Evolutionary conservation across 2,113 vertebrate species (phyloP), one percentile per base, ranked within the genome.

Genomic region (Promerops cafer): DNA sequence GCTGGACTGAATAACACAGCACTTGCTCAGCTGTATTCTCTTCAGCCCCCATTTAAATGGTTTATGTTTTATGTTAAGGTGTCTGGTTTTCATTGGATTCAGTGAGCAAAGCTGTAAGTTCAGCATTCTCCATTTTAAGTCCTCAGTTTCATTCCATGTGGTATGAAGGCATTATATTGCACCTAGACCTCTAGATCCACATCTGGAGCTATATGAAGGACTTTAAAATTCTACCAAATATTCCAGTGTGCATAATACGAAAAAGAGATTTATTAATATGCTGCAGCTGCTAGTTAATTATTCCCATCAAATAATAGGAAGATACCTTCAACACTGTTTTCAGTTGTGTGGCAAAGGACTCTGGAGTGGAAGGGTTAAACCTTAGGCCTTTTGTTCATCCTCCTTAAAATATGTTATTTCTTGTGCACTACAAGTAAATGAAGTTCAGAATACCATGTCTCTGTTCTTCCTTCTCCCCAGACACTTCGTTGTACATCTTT

Each of bases 1-100:
- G 63, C 94, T 93, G 88, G 79, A 49, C 61, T 86, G 79, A 93
- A 44, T 90, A 96, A 90, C 66, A 71, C 45, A 74, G 79, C 66
- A 61, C 45, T 88, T 76, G 63, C 71, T 96, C 37, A 61, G 70
- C 79, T 93, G 31, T 86, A 9, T 80, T 93, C 63, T 90, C 33
- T 39, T 94, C 54, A 88, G 57, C 20, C 59, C 26, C 31, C 50
- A 37, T 61, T 65, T 60, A 44, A 69, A 69, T 57, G 14, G 33
- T 65, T 89, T 86, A 26, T 64, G 49, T 37, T 92, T 91, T 42
- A 61, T 57, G 17, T 68, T 89, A 72, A 91, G 45, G 66, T 94
- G 26, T 81, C 82, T 83, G 35, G 12, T 94, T 90, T 85, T 87
- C 50, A 33, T 50, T 87, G 68, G 27, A 72, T 83, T 87, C 49